These are phyloP conservation scores for Cosmopolites sordidus DNA, from an alignment of 2,888 invertebrate species.

Conservation along the genomic window DNA sequence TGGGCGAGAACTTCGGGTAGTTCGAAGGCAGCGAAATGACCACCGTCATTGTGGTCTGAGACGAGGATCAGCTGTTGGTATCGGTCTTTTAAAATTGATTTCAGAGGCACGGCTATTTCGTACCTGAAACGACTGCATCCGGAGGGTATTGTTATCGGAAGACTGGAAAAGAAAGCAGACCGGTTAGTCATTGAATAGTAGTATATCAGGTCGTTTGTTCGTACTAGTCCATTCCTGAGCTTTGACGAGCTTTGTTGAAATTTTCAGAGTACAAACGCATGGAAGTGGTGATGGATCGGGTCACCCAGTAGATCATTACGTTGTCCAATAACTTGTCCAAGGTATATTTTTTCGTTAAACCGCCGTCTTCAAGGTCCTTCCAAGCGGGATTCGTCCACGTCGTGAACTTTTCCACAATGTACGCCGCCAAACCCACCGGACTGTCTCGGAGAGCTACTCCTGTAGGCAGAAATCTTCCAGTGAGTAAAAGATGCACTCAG, in stretches of 20 bases:
- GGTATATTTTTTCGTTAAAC: conserved; percentile 60
- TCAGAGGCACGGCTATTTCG: conserved; percentile 60
- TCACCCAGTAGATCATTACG: conserved; percentile 78
- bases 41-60: conserved; percentile 26
- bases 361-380: conserved; percentile 58
- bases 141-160: conserved; percentile 64
- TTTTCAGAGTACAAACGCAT: conserved; percentile 70
- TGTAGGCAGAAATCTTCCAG: conserved; percentile 43
- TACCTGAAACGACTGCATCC: conserved; percentile 71
- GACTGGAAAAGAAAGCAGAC: conserved; percentile 45
- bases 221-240: conserved; percentile 12
- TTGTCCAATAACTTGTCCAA: conserved; percentile 73
- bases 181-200: too few relatives aligned
- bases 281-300: conserved; percentile 68
- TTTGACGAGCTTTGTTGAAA: conserved; percentile 40
- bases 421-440: conserved; percentile 82
- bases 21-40: conserved; percentile 37
- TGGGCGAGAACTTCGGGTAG: conserved; percentile 34
- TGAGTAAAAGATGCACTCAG: too few relatives aligned
- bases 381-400: conserved; percentile 62
- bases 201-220: neutral
- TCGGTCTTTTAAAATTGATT: conserved; percentile 37
- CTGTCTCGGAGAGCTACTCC: conserved; percentile 68
- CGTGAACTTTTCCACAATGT: conserved; percentile 85
- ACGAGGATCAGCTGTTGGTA: conserved; percentile 29